Base-by-base conservation (phyloP, 2,888 invertebrate species). In the Pollenia amentaria region DNA sequence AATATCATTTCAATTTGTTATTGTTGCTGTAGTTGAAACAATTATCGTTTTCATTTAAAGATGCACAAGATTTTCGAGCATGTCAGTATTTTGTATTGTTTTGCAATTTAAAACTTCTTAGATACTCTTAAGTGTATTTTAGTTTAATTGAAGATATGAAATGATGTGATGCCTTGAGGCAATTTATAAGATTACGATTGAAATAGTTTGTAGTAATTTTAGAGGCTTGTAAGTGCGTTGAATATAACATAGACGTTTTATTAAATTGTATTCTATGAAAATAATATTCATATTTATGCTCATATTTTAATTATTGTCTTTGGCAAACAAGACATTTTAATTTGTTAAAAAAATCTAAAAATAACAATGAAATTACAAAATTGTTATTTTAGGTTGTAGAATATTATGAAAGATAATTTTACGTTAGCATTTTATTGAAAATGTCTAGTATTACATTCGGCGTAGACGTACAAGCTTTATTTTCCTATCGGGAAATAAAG, bases 21-120 rank as follows among this genome's bases (percentile, higher is more conserved):
- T 62, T 75, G 48, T 62, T 69, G 51, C 10, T 73, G 57, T 16
- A 16, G 48, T 62, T 75, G 16, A n/a, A 62, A 3, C 16, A 62
- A 48, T 48, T 62, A 75, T 38, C 9, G 48, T 75, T 75, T 75
- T 8, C 38, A 60, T 62, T 62, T 62, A 4, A 40, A 62, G 3
- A 48, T 12, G 3, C 12, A 62, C 16, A 29, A 46, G 44, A 60
- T 2, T 1, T 12, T 29, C 6, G 29, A 29, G 29, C 6, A 29
- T 3, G 4, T 6, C 0, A 29, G 29, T 18, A 9, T 73, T 44
- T 55, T 72, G 55, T 9, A 29, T 72, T 57, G 29, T 16, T 21
- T 9, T 46, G 29, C 46, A 21, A 70, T 12, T 44, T 57, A n/a
- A 21, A 57, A 38, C 29, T 73, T 21, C 10, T 57, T 57, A 10